phyloP scores from a whole-genome alignment of 2,888 invertebrate species.

The Ommatoiulus sabulosus region DNA sequence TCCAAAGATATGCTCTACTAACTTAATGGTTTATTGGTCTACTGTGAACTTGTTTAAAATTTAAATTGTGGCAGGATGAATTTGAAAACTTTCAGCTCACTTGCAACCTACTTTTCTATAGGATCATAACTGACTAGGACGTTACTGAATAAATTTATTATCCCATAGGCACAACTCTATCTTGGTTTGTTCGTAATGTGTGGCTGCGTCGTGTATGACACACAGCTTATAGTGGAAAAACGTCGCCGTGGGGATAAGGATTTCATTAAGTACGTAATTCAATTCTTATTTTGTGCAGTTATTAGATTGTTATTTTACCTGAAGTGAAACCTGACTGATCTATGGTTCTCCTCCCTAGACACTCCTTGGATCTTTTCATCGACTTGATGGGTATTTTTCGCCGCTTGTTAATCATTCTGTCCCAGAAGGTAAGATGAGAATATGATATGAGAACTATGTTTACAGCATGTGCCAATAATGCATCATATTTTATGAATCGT shows the following conservation, averaged over 20 bases:
- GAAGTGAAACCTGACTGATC: not conserved
- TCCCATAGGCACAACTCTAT: constrained; percentile 82
- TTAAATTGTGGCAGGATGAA: too few relatives aligned
- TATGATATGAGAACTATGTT: not conserved
- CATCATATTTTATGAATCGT: too few relatives aligned
- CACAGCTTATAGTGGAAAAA: constrained; percentile 96
- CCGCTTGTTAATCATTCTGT: constrained; percentile 52
- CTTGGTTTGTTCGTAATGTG: constrained; percentile 91
- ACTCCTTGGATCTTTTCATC: constrained; percentile 58
- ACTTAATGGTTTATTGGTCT: too few relatives aligned
- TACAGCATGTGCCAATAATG: too few relatives aligned
- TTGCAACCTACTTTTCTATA: too few relatives aligned
- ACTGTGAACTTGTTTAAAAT: too few relatives aligned
- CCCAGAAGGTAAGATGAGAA: constrained; percentile 56
- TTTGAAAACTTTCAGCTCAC: too few relatives aligned
- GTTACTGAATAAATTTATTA: constrained; percentile 57
- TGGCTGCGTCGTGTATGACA: constrained; percentile 95
- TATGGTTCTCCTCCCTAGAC: constrained; percentile 41
- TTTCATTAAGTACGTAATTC: constrained; percentile 75
- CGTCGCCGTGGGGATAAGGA: constrained; percentile 90
- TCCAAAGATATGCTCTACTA: too few relatives aligned
- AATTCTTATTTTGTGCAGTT: too few relatives aligned
- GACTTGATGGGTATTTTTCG: constrained; percentile 58
- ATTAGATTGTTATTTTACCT: too few relatives aligned
- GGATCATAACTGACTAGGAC: too few relatives aligned